Conservation (phyloP, 2,797 vertebrate genomes). For the Gallirallus australis region DNA sequence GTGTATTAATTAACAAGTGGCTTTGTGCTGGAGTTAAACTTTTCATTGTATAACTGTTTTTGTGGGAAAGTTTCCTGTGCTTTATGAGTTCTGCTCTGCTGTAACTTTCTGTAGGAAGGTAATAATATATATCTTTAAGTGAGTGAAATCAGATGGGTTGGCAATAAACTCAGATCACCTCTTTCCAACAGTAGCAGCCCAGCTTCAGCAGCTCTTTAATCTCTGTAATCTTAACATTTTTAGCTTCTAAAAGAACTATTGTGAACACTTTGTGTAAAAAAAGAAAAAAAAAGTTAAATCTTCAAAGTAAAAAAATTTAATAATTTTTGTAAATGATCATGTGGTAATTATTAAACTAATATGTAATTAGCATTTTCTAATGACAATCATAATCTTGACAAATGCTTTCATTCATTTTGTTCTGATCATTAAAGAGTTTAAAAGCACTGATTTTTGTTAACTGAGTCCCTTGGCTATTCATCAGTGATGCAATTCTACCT, state of each 20-base stretch:
- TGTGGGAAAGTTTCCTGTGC: not conserved
- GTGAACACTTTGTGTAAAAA: not conserved
- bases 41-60: not conserved
- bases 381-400: constrained; percentile 68
- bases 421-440: constrained; percentile 63
- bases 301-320: constrained; percentile 58
- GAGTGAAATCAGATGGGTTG: not conserved
- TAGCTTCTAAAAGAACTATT: not conserved
- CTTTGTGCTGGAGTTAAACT: not conserved
- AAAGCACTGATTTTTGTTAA: constrained; percentile 80
- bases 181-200: not conserved
- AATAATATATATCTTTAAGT: not conserved
- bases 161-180: constrained; percentile 3
- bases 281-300: constrained; percentile 19
- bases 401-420: constrained; percentile 71
- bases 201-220: not conserved
- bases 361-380: constrained; percentile 73
- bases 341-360: constrained; percentile 71
- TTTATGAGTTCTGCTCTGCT: not conserved
- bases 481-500: constrained; percentile 82
- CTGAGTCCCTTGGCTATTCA: constrained; percentile 85
- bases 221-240: not conserved
- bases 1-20: not conserved
- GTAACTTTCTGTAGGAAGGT: constrained; percentile 17
- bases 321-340: constrained; percentile 66